Conservation (phyloP, 1,140 invertebrate genomes). For the Achroia grisella region DNA sequence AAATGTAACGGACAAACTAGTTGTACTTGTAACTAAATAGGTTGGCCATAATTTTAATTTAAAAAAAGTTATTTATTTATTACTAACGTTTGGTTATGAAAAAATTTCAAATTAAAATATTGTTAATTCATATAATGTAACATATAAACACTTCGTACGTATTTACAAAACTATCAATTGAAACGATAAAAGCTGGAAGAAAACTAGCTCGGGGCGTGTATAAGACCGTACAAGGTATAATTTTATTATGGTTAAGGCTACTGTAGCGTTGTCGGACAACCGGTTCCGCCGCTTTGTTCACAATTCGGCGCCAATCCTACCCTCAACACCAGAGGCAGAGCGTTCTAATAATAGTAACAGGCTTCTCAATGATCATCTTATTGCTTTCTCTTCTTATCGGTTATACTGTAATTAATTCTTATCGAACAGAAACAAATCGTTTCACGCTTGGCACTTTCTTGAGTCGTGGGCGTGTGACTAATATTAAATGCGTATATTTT, state of each 20-base stretch:
- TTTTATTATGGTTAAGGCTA: conserved; percentile 59
- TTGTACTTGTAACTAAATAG: too few species aligned
- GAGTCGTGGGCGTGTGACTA: conserved; percentile 5
- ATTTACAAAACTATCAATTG: neutral
- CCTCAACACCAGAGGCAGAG: conserved; percentile 18
- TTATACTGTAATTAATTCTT: conserved; percentile 33
- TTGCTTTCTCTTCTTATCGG: conserved; percentile 45
- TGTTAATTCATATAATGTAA: too few species aligned
- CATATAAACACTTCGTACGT: too few species aligned
- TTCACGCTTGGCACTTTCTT: neutral
- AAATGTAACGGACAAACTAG: too few species aligned
- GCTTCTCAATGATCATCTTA: conserved; percentile 5
- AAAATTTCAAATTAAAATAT: too few species aligned
- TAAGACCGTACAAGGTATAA: conserved; percentile 35
- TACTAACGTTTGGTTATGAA: too few species aligned
- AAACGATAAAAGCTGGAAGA: conserved; percentile 6
- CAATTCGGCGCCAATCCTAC: conserved; percentile 41
- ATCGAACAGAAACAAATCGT: conserved; percentile 12
- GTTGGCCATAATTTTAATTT: too few species aligned
- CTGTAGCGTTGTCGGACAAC: conserved; percentile 46
- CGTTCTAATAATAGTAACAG: conserved; percentile 13
- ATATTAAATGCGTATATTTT: neutral
- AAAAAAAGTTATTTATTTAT: too few species aligned
- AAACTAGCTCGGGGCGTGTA: conserved; percentile 6
- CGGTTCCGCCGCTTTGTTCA: conserved; percentile 43